Percentiles rank a stretch among this genome's conserved stretches.
Evolutionary conservation across 1,140 invertebrate genomes (phyloP).

Genomic region (Cotesia vestalis): DNA sequence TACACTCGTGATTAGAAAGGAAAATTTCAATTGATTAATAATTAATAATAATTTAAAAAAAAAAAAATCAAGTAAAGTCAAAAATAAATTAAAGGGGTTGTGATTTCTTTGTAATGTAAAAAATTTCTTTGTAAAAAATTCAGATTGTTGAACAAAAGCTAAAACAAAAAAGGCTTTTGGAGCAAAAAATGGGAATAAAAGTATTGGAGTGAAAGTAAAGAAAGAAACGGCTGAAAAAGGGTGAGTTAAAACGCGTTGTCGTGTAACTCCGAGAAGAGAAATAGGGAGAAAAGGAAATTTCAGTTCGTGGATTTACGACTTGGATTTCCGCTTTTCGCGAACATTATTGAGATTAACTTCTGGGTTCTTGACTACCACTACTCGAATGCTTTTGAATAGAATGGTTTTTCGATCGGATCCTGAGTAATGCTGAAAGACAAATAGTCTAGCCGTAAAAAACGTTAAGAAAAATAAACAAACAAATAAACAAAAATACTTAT

Average conservation of each 20-base stretch:
- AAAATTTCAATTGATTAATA: no score
- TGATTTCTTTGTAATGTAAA: conserved; percentile 5
- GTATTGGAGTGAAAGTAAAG: conserved; percentile 4
- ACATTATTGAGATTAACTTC: conserved; percentile 58
- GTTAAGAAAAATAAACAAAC: neutral
- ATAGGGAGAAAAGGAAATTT: conserved; percentile 30
- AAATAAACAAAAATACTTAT: no score
- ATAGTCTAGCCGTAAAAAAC: neutral
- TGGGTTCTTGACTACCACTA: conserved; percentile 12
- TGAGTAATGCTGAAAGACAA: conserved; percentile 6
- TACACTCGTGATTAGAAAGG: no score
- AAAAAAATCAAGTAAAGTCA: no score
- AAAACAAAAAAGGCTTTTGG: neutral
- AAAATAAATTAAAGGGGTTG: neutral
- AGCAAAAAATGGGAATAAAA: no score
- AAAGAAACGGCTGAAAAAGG: conserved; percentile 8
- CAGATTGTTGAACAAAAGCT: neutral
- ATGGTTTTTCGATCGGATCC: neutral
- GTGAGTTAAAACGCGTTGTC: conserved; percentile 18
- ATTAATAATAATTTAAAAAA: no score
- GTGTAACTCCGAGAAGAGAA: conserved; percentile 30
- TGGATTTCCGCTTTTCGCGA: conserved; percentile 50
- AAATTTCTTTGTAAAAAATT: conserved; percentile 8
- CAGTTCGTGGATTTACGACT: conserved; percentile 50
- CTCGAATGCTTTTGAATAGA: conserved; percentile 37